Conservation (phyloP, 2,797 vertebrate species). For the Echeneis naucrates region DNA sequence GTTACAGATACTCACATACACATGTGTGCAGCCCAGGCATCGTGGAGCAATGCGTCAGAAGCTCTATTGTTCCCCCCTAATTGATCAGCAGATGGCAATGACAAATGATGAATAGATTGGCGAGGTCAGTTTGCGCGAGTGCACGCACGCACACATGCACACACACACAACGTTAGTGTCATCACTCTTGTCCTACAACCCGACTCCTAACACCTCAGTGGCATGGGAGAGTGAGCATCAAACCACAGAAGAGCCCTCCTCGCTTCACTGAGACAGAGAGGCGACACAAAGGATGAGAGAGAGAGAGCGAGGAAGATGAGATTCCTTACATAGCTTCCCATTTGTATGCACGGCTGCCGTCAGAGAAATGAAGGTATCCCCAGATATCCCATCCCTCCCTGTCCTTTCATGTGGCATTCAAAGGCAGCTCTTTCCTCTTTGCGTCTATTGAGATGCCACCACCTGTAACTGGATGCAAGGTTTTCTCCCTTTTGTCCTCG, state of each 20-base stretch:
- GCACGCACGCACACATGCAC: constrained; percentile 51
- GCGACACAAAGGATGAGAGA: constrained; percentile 63
- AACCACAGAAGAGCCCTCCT: constrained; percentile 70
- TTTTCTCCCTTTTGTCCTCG: constrained; percentile 72
- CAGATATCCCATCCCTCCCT: constrained; percentile 80
- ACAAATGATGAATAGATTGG: constrained; percentile 81
- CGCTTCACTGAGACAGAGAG: constrained; percentile 76
- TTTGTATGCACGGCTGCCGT: constrained; percentile 87
- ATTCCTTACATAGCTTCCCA: constrained; percentile 90
- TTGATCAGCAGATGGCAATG: constrained; percentile 87
- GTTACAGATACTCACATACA: too few species aligned
- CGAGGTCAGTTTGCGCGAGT: too few species aligned
- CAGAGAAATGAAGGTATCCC: constrained; percentile 79
- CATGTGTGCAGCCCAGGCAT: constrained; percentile 35
- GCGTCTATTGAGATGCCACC: constrained; percentile 83
- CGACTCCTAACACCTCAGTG: constrained; percentile 85
- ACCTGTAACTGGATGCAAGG: constrained; percentile 85
- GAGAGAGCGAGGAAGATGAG: constrained; percentile 63
- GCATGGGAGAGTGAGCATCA: constrained; percentile 87
- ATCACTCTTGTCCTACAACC: constrained; percentile 91
- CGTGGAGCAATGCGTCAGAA: constrained; percentile 67
- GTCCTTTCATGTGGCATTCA: constrained; percentile 84
- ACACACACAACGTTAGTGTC: constrained; percentile 67
- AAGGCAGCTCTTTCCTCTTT: constrained; percentile 83
- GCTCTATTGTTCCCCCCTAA: constrained; percentile 84